These are phyloP conservation scores for Oceanodroma leucorhoa DNA, from an alignment of 2,797 vertebrate genomes.

Conservation along the genomic window DNA sequence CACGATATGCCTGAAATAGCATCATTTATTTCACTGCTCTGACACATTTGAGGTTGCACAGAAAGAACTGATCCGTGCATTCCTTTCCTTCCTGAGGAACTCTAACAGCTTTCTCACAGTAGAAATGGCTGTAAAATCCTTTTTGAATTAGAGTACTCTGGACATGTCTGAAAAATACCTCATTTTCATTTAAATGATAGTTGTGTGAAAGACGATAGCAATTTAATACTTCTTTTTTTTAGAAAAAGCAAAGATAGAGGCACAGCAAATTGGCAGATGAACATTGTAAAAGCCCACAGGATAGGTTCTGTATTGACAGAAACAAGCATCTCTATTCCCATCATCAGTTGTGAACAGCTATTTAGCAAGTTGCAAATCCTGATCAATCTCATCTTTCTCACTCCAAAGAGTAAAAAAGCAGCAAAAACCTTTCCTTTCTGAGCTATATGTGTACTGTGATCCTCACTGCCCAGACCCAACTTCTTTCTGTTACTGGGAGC, in stretches of 20 bases:
- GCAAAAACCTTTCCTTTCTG: not conserved
- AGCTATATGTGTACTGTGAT: not conserved
- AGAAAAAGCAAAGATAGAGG: not conserved
- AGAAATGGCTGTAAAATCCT: slow-evolving; percentile 2
- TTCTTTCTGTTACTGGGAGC: not conserved
- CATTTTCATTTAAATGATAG: not conserved
- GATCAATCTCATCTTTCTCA: not conserved
- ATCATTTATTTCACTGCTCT: slow-evolving; percentile 44
- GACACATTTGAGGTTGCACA: slow-evolving; percentile 23
- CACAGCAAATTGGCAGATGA: not conserved
- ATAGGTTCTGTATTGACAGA: not conserved
- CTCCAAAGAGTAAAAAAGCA: not conserved
- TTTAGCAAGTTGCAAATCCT: not conserved
- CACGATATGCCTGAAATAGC: not conserved
- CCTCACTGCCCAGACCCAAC: not conserved
- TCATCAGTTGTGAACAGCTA: not conserved
- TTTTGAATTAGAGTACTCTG: not conserved
- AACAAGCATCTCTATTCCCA: not conserved
- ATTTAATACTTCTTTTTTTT: not conserved
- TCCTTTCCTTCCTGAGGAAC: not conserved
- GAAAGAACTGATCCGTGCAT: not conserved
- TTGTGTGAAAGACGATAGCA: not conserved
- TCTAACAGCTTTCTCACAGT: not conserved
- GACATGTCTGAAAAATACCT: not conserved
- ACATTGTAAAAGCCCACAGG: not conserved